Conservation (phyloP, 2,113 vertebrate species). For the Nesoenas mayeri region DNA sequence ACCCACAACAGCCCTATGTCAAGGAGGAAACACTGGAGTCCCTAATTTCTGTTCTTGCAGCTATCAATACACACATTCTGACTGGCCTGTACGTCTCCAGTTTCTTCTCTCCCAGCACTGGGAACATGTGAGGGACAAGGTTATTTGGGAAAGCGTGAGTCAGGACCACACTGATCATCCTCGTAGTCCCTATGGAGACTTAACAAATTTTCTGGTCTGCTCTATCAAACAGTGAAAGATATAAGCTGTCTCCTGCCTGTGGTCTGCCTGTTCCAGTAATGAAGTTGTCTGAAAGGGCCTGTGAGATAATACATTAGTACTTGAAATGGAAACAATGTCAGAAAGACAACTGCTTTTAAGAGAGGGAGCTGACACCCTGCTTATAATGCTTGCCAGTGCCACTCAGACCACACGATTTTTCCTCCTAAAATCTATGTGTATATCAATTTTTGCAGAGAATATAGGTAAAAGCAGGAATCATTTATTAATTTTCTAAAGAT, state of each 20-base stretch:
- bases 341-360: neutral
- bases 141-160: neutral
- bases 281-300: neutral
- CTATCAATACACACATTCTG: neutral
- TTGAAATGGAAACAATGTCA: neutral
- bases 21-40: neutral
- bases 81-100: neutral
- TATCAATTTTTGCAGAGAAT: neutral
- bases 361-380: neutral
- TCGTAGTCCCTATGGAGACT: neutral
- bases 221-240: neutral
- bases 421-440: neutral
- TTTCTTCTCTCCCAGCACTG: neutral
- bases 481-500: neutral
- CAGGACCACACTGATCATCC: neutral
- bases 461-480: fast-evolving
- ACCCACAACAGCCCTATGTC: fast-evolving
- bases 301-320: neutral
- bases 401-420: neutral
- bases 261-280: neutral
- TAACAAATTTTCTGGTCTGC: neutral
- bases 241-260: neutral
- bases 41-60: neutral
- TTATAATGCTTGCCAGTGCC: neutral
- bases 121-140: neutral